These are phyloP conservation scores for Nothobranchius kuhntae DNA, from an alignment of 2,113 vertebrate species.

Conservation along the genomic window DNA sequence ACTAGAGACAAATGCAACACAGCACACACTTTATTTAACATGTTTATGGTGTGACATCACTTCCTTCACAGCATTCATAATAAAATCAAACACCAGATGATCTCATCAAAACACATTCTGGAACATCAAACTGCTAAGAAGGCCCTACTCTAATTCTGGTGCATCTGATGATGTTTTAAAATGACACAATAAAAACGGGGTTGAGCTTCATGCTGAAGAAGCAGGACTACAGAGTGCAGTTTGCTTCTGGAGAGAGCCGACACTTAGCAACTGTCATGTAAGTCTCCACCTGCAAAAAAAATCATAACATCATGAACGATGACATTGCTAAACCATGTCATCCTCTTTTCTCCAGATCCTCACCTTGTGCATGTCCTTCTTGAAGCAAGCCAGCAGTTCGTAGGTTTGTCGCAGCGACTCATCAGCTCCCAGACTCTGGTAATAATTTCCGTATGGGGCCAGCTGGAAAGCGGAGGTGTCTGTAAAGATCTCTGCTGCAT, in stretches of 20 bases:
- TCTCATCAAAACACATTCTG: neutral
- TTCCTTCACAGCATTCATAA: constrained; percentile 13
- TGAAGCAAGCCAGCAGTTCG: constrained; percentile 89
- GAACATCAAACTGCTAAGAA: neutral
- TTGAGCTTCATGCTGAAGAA: neutral
- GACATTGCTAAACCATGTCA: neutral
- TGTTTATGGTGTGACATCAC: constrained; percentile 6
- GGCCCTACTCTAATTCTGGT: neutral
- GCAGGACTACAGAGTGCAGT: constrained; percentile 79
- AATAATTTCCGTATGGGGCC: constrained; percentile 86
- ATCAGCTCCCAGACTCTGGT: constrained; percentile 79
- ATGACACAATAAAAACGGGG: neutral
- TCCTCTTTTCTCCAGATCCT: neutral
- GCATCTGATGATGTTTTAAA: neutral
- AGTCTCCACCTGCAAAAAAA: constrained; percentile 83
- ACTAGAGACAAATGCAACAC: constrained; percentile 5
- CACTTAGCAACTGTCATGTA: constrained; percentile 93
- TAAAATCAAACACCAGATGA: neutral
- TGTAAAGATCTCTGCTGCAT: constrained; percentile 53
- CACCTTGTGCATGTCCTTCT: constrained; percentile 96
- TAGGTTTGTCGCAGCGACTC: constrained; percentile 83
- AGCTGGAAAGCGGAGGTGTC: constrained; percentile 61
- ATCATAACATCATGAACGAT: neutral
- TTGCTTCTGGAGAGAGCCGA: constrained; percentile 87
- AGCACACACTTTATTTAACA: constrained; percentile 41